Evolutionary conservation across 1,140 invertebrate genomes (phyloP).

Genomic region (Zaprionus davidi): DNA sequence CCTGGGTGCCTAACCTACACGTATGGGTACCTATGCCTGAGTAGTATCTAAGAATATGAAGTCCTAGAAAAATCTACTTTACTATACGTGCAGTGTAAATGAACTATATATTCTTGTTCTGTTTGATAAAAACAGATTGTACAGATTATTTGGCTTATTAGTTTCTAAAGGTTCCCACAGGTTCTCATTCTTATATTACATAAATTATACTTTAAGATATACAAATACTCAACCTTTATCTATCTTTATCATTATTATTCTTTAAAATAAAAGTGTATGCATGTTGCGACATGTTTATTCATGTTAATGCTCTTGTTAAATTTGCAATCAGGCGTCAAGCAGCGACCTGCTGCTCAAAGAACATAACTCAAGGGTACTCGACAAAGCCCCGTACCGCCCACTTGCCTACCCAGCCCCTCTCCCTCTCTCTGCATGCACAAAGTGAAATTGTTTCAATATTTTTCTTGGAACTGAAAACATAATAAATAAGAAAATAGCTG

Average conservation of each 20-base stretch:
- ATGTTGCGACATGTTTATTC: background rate
- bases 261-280: background rate
- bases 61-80: too few relatives aligned
- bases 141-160: background rate
- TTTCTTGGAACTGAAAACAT: constrained; percentile 9
- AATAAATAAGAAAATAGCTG: background rate
- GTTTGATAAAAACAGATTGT: background rate
- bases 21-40: background rate
- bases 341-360: background rate
- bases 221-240: background rate
- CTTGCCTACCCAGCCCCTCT: background rate
- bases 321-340: background rate
- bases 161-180: too few relatives aligned
- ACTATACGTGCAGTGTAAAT: too few relatives aligned
- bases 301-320: background rate
- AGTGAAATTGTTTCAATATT: constrained; percentile 10
- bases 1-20: too few relatives aligned
- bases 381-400: background rate
- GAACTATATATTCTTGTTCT: background rate
- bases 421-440: background rate
- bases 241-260: background rate
- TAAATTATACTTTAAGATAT: too few relatives aligned
- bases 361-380: background rate
- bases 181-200: background rate
- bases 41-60: background rate